Evolutionary conservation across 2,113 vertebrate genomes (phyloP).

Genomic region (Thunnus thynnus): DNA sequence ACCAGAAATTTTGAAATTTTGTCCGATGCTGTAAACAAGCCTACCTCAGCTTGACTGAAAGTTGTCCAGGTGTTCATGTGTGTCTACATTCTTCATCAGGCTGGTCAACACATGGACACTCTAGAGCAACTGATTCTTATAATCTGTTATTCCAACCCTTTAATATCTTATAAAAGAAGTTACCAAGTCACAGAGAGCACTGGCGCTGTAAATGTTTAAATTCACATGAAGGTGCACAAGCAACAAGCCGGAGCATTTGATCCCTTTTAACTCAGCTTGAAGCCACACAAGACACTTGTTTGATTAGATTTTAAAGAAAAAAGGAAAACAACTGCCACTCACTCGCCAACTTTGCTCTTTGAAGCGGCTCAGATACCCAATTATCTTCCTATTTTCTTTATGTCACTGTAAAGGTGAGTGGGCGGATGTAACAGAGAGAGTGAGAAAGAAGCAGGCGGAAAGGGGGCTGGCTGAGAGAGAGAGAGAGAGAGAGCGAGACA

Average conservation of each 20-base stretch:
- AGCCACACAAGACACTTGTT: constrained; percentile 12
- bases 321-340: constrained; percentile 29
- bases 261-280: constrained; percentile 6
- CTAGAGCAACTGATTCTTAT: background rate
- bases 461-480: constrained; percentile 39
- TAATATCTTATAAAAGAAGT: background rate
- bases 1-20: background rate
- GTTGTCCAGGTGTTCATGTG: background rate
- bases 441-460: constrained; percentile 63
- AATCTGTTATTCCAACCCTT: background rate
- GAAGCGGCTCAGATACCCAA: constrained; percentile 39
- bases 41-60: constrained; percentile 23
- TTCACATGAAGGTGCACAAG: background rate
- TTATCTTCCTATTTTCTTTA: constrained; percentile 56
- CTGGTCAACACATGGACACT: background rate
- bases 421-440: constrained; percentile 63
- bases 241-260: background rate
- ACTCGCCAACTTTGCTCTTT: constrained; percentile 30
- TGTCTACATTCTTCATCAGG: background rate
- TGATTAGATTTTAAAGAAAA: constrained; percentile 16
- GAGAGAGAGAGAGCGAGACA: constrained; percentile 9
- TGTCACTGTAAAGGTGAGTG: constrained; percentile 70
- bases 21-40: background rate
- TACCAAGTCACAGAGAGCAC: background rate
- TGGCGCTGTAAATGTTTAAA: background rate